Evolutionary conservation across 2,113 vertebrate species (phyloP).

Genomic region (Stegostoma tigrinum): DNA sequence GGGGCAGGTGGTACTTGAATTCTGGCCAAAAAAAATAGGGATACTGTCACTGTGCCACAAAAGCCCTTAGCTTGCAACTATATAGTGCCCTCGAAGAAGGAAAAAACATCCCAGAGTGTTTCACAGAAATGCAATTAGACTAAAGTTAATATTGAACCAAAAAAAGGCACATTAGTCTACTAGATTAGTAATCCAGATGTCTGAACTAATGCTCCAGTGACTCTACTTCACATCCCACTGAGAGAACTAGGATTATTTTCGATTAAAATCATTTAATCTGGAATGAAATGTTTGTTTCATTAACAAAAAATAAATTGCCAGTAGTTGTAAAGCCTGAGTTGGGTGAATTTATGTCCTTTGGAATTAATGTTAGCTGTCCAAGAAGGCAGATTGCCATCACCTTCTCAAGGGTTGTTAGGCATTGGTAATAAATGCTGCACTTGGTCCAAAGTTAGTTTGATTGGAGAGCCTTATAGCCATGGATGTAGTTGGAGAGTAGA

Average conservation of each 20-base stretch:
- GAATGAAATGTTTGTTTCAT: neutral
- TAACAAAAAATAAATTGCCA: too few relatives aligned
- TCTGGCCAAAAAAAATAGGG: too few relatives aligned
- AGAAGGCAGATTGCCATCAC: neutral
- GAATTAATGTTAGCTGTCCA: too few relatives aligned
- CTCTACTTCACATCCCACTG: neutral
- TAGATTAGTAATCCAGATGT: neutral
- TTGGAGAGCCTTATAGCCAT: neutral
- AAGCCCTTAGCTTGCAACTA: neutral
- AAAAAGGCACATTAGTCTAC: neutral
- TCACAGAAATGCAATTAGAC: neutral
- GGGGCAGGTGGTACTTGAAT: too few relatives aligned
- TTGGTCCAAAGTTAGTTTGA: neutral
- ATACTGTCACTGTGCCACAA: too few relatives aligned
- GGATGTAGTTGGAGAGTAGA: neutral
- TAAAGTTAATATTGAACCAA: neutral
- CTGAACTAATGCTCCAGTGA: neutral
- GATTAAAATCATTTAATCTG: neutral
- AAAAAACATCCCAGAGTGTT: neutral
- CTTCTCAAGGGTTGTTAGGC: neutral
- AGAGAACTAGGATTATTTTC: neutral
- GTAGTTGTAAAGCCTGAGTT: neutral
- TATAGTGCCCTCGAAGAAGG: neutral
- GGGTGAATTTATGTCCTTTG: neutral
- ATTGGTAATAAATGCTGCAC: neutral